These are phyloP conservation scores for Mylabris sibirica DNA, from an alignment of 2,888 invertebrate genomes.

Conservation along the genomic window DNA sequence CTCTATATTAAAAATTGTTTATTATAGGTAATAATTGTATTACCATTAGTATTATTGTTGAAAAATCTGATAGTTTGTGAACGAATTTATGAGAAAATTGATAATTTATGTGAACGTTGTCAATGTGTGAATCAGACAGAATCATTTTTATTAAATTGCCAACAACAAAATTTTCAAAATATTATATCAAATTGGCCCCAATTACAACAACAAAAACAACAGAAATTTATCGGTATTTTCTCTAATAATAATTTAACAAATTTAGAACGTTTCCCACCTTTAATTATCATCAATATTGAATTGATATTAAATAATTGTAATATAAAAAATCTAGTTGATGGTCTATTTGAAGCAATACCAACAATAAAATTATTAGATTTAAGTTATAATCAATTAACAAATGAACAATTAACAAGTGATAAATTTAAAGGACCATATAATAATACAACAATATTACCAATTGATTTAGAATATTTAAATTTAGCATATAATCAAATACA, in stretches of 20 bases:
- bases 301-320: slow-evolving; percentile 65
- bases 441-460: slow-evolving; percentile 64
- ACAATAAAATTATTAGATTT: slow-evolving; percentile 66
- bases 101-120: slow-evolving; percentile 49
- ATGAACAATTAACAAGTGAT: slow-evolving; percentile 70
- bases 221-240: slow-evolving; percentile 65
- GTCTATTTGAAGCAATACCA: slow-evolving; percentile 64
- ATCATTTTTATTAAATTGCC: slow-evolving; percentile 52
- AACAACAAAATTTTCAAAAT: slow-evolving; percentile 43
- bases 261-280: slow-evolving; percentile 21
- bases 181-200: slow-evolving; percentile 57
- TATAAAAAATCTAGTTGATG: slow-evolving; percentile 63
- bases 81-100: slow-evolving; percentile 31
- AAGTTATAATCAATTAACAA: slow-evolving; percentile 66
- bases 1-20: neutral
- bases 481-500: slow-evolving; percentile 71
- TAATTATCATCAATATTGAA: slow-evolving; percentile 62
- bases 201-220: slow-evolving; percentile 37
- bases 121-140: slow-evolving; percentile 43
- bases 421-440: slow-evolving; percentile 73
- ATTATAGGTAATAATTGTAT: neutral
- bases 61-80: slow-evolving; percentile 29
- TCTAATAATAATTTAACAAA: slow-evolving; percentile 65
- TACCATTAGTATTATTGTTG: slow-evolving; percentile 21
- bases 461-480: slow-evolving; percentile 68